Percentiles rank a stretch among this genome's conserved stretches.
Evolutionary conservation across 1,140 invertebrate genomes (phyloP).

Genomic region (Odontomachus brunneus): DNA sequence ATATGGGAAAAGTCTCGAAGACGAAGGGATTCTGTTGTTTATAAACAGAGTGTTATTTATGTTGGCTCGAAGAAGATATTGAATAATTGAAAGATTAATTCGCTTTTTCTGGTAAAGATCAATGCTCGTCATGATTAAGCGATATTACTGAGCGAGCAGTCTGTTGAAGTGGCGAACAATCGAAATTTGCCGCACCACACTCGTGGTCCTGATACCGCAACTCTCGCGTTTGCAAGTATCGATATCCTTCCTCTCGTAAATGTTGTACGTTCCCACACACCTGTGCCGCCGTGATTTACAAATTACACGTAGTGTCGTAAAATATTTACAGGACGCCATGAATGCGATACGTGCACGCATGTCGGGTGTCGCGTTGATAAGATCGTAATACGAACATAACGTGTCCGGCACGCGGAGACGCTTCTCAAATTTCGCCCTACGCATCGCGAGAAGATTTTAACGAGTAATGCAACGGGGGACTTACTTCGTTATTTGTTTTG

Average conservation of each 20-base stretch:
- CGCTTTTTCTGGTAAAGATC: no score
- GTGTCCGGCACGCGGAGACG: not conserved
- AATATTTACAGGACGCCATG: not conserved
- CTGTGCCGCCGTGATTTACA: not conserved
- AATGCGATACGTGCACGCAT: not conserved
- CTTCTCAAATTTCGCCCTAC: slow-evolving; percentile 33
- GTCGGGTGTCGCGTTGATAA: not conserved
- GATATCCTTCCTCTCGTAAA: not conserved
- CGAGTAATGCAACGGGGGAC: slow-evolving; percentile 36
- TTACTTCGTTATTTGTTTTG: slow-evolving; percentile 49
- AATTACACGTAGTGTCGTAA: not conserved
- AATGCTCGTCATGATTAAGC: no score
- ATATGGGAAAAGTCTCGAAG: no score
- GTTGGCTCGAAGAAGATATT: not conserved
- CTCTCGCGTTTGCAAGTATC: not conserved
- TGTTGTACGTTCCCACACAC: not conserved
- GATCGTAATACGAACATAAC: slow-evolving; percentile 15
- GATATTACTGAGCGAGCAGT: no score
- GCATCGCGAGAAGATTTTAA: not conserved
- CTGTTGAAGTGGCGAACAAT: not conserved
- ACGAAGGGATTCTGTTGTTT: no score
- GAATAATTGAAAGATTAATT: not conserved
- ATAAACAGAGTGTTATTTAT: not conserved
- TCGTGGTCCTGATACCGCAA: not conserved
- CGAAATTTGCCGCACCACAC: not conserved